A percentile compares a stretch with the other conserved stretches of the same genome.
Evolutionary conservation across 2,888 invertebrate species (phyloP).

Genomic region (Gryllus longicercus): DNA sequence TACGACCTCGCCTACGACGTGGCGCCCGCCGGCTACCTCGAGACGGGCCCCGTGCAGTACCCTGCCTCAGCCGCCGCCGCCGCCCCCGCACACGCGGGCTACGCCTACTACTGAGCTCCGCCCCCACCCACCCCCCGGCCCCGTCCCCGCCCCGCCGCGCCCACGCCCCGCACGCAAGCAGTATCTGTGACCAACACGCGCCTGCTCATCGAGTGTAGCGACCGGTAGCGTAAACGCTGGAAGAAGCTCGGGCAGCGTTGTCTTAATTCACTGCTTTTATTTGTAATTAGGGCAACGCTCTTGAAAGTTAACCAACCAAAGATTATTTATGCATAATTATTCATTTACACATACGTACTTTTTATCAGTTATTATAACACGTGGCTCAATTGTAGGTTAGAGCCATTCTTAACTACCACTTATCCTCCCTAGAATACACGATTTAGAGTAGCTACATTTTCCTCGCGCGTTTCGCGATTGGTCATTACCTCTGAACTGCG

Average conservation of each 20-base stretch:
- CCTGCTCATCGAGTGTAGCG: neutral
- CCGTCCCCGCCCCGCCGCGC: neutral
- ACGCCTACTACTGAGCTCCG: neutral
- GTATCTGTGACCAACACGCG: neutral
- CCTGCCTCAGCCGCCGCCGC: neutral
- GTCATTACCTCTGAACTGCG: too few relatives aligned
- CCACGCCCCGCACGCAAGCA: neutral
- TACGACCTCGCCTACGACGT: slow-evolving; percentile 1
- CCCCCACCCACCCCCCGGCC: neutral
- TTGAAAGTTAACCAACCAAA: too few relatives aligned
- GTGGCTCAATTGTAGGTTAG: too few relatives aligned
- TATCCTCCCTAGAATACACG: too few relatives aligned
- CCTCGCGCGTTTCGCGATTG: too few relatives aligned
- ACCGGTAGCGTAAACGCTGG: neutral
- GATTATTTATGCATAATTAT: too few relatives aligned
- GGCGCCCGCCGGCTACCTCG: neutral
- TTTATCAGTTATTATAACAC: too few relatives aligned
- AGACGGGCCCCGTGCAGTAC: neutral
- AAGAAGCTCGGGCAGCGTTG: neutral
- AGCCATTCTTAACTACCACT: too few relatives aligned
- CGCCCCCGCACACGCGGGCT: neutral
- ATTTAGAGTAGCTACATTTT: too few relatives aligned
- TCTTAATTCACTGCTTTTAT: neutral
- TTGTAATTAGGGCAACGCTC: too few relatives aligned
- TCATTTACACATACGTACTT: too few relatives aligned